Evolutionary conservation across 2,888 invertebrate species (phyloP), one percentile per base, ranked within the genome.

Genomic region (Myopa testacea): DNA sequence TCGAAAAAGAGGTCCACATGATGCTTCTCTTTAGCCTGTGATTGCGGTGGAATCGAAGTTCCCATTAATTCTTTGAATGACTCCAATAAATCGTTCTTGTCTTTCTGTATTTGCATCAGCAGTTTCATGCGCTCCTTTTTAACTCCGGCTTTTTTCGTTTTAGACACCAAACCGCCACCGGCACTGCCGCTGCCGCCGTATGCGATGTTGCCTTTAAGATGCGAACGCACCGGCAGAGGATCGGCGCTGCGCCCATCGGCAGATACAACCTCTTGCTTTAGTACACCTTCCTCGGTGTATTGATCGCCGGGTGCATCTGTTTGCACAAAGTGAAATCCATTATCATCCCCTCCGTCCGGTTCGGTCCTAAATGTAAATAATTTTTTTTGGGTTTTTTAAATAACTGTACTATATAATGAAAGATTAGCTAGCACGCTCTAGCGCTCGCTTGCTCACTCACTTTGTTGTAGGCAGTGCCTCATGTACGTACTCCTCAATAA

Each of bases 21-120:
- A 76, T 88, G 88, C 65, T 85, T 85, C 40, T 84, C 87, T 78
- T 81, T 84, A 55, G 76, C 80, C 0, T 81, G 82, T 4, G 77
- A 78, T 8, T 79, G 81, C 8, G 78, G 67, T 40, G 76, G 78
- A 7, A 79, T 78, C 19, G 81, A 40, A 37, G 83, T 83, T n/a
- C 85, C 83, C 82, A 87, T 87, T 4, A 88, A 81, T 63, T 88
- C 88, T n/a, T 87, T 86, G 63, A 88, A 88, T 4, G 88, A 87
- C 50, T 88, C 85, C 85, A 85, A 82, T 37, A 88, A 72, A 50
- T 88, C 88, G 69, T 84, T 87, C 74, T 88, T 88, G 77, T 86
- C 87, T 70, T 84, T 86, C 63, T 86, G 86, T 50, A 87, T 87
- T 79, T 87, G 86, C 81, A 85, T 81, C 2, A 86, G 78, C 0